Evolutionary conservation across 2,797 vertebrate species (phyloP).

Genomic region (Oreonectes daqikongensis): DNA sequence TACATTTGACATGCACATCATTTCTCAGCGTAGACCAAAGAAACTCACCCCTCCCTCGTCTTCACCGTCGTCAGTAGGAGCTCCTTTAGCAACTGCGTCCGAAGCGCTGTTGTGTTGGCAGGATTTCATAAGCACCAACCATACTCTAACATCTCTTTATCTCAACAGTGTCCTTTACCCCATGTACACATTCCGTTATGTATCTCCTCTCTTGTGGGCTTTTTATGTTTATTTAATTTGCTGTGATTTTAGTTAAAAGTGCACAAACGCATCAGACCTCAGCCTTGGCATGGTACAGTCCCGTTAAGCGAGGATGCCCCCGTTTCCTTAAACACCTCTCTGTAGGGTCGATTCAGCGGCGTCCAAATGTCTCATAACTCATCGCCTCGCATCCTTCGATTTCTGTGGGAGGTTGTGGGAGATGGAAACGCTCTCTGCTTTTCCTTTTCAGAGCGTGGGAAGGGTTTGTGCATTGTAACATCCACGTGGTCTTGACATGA

Average conservation of each 20-base stretch:
- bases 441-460: conserved; percentile 32
- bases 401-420: conserved; percentile 39
- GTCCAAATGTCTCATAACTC: conserved; percentile 31
- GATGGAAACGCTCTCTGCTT: conserved; percentile 44
- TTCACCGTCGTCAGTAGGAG: conserved; percentile 70
- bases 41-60: conserved; percentile 77
- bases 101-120: conserved; percentile 68
- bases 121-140: conserved; percentile 65
- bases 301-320: neutral
- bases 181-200: conserved; percentile 17
- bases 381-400: conserved; percentile 32
- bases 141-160: conserved; percentile 41
- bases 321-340: conserved; percentile 9
- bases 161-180: conserved; percentile 27
- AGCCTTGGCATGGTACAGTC: conserved; percentile 20
- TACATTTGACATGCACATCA: conserved; percentile 6
- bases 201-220: neutral
- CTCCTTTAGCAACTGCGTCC: conserved; percentile 68
- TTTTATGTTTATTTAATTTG: neutral
- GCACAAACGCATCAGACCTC: conserved; percentile 10
- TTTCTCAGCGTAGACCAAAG: neutral
- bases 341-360: conserved; percentile 21
- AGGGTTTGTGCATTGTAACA: conserved; percentile 55
- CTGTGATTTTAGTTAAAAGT: neutral
- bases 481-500: conserved; percentile 51